Evolutionary conservation across 2,113 vertebrate species (phyloP).

Genomic region (Ochotona princeps): DNA sequence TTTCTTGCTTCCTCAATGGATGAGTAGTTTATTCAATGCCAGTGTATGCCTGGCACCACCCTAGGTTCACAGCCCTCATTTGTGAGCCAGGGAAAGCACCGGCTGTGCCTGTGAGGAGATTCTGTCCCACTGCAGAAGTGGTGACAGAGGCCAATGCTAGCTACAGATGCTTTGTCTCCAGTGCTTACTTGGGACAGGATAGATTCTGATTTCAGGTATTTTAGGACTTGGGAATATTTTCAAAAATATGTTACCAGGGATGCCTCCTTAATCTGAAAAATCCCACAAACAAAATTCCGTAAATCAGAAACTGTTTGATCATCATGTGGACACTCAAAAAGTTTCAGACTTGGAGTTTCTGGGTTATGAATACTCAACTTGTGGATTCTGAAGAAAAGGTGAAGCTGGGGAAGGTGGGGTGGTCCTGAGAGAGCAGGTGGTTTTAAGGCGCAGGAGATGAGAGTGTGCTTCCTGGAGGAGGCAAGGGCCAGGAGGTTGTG

Average conservation of each 20-base stretch:
- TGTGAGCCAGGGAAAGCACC: neutral
- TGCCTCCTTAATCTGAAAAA: neutral
- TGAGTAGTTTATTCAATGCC: neutral
- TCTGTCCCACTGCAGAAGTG: neutral
- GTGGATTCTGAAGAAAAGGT: too few relatives aligned
- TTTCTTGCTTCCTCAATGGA: neutral
- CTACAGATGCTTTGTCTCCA: neutral
- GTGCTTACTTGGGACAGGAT: neutral
- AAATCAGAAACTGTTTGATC: too few relatives aligned
- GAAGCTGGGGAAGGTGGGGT: too few relatives aligned
- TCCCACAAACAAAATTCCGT: neutral
- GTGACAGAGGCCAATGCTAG: neutral
- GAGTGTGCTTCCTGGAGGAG: neutral
- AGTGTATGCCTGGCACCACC: neutral
- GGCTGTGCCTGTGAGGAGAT: neutral
- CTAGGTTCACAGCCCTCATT: neutral
- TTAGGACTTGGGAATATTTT: neutral
- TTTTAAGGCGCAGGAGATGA: too few relatives aligned
- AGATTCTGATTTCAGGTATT: neutral
- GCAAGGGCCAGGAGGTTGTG: rapidly evolving
- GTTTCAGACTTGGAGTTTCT: neutral
- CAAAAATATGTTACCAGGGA: too few relatives aligned
- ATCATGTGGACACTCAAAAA: neutral
- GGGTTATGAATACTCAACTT: neutral
- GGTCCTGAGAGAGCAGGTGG: rapidly evolving